phyloP scores from a whole-genome alignment of 1,140 invertebrate species.

The Oryctes rhinoceros region DNA sequence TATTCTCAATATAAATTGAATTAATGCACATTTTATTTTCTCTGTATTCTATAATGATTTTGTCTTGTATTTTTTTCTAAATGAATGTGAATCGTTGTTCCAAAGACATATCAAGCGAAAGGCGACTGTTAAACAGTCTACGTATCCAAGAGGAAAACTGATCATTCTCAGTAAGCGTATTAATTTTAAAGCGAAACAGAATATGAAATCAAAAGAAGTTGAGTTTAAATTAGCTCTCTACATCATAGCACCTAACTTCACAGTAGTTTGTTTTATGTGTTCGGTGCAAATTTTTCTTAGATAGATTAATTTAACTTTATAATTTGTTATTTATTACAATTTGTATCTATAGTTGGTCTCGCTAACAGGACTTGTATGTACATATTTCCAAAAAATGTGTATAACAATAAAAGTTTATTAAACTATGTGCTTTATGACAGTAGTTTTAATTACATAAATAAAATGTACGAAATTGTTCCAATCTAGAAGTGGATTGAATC shows the following conservation, averaged over 20 bases:
- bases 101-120: conserved; percentile 48
- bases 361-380: conserved; percentile 60
- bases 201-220: conserved; percentile 27
- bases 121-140: conserved; percentile 47
- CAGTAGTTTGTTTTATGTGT: conserved; percentile 40
- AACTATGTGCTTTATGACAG: conserved; percentile 9
- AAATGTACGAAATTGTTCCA: not conserved
- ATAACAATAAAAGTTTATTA: conserved; percentile 51
- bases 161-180: conserved; percentile 43
- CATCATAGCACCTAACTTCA: conserved; percentile 39
- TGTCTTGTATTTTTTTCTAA: conserved; percentile 40
- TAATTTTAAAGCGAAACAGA: not conserved
- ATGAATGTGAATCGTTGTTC: conserved; percentile 46
- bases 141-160: conserved; percentile 43
- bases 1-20: not conserved
- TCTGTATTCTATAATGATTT: conserved; percentile 31
- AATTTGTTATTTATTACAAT: conserved; percentile 55
- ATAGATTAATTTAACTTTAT: conserved; percentile 50
- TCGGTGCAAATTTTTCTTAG: conserved; percentile 48
- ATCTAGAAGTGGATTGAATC: no score
- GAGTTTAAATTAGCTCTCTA: conserved; percentile 51
- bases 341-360: conserved; percentile 57
- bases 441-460: not conserved
- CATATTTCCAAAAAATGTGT: conserved; percentile 56
- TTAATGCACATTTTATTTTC: not conserved